Base-by-base conservation (phyloP, 2,888 invertebrate species). In the Diadromus collaris region DNA sequence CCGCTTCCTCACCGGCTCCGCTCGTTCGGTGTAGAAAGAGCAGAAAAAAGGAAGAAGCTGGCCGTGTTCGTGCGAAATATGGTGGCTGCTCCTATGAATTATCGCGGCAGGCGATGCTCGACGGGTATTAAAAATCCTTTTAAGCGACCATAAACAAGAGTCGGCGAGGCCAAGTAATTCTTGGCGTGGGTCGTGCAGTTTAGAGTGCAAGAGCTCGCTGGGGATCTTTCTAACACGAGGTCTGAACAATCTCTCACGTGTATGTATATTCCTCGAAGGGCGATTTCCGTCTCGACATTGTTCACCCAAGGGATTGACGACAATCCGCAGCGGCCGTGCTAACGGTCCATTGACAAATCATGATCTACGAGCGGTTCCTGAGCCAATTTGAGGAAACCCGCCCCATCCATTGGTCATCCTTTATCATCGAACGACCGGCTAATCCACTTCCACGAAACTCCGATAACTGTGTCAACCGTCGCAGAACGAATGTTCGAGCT, bases 131-230 rank as follows among this genome's bases (percentile, higher is more conserved):
- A 88, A 38, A 87, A 87, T 89, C 87, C 86, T 86, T 87, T 88
- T 87, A 88, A 87, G 85, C 84, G 83, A 81, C 79, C 86, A 86
- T 88, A 89, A 89, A 89, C 88, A 89, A 87, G 83, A 79, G 80
- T 80, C 80, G 71, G 79, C 77, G 80, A 75, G 81, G 65, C 79
- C 81, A 78, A 81, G 85, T 88, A 87, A 88, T 88, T 41, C 29
- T 85, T 84, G 79, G 79, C 69, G 32, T 76, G 81, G 77, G 84
- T 83, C 85, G 83, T 85, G 86, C 72, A 76, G 67, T 41, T 78
- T 38, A 76, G 79, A 76, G 65, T 51, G 21, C 70, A 65, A 73
- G 78, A 71, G 71, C 51, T 80, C 61, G 16, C 19, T 29, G 19
- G 5, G 24, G 38, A 2, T 16, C 5, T 74, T 68, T 73, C 61